Evolutionary conservation across 2,888 invertebrate genomes (phyloP).

Genomic region (Tortrix viridana): DNA sequence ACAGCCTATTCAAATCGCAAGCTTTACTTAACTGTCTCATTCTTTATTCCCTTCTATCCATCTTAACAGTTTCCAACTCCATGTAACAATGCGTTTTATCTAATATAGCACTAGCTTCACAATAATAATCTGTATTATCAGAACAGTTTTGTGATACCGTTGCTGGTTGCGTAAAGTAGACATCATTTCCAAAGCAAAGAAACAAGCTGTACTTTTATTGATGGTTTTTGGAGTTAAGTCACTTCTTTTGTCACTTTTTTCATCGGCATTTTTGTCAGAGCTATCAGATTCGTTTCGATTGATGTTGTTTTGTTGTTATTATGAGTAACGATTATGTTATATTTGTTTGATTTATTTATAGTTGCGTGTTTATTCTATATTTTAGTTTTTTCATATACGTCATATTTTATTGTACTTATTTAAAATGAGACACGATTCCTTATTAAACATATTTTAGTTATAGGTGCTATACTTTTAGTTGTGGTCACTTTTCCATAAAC

Average conservation of each 20-base stretch:
- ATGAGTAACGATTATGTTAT: too few species aligned
- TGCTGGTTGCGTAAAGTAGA: conserved; percentile 35
- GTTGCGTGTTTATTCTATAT: neutral
- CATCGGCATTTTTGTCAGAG: conserved; percentile 20
- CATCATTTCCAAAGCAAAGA: conserved; percentile 35
- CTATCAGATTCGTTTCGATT: neutral
- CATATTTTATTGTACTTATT: too few species aligned
- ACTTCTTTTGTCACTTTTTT: conserved; percentile 32
- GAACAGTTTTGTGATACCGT: conserved; percentile 26
- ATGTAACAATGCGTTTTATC: neutral
- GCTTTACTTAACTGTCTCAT: too few species aligned
- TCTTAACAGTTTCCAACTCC: too few species aligned
- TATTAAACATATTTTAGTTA: too few species aligned
- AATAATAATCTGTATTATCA: neutral
- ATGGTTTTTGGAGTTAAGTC: conserved; percentile 29
- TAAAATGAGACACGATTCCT: too few species aligned
- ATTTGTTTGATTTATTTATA: conserved; percentile 10
- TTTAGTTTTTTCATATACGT: too few species aligned
- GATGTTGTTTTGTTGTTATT: too few species aligned
- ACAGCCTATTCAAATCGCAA: too few species aligned
- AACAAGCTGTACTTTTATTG: conserved; percentile 35
- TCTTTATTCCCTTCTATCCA: too few species aligned
- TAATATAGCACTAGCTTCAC: neutral
- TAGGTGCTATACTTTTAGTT: too few species aligned
- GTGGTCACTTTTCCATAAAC: too few species aligned